These are phyloP conservation scores for Dendroctonus ponderosae DNA, from an alignment of 1,140 invertebrate genomes.

Conservation along the genomic window DNA sequence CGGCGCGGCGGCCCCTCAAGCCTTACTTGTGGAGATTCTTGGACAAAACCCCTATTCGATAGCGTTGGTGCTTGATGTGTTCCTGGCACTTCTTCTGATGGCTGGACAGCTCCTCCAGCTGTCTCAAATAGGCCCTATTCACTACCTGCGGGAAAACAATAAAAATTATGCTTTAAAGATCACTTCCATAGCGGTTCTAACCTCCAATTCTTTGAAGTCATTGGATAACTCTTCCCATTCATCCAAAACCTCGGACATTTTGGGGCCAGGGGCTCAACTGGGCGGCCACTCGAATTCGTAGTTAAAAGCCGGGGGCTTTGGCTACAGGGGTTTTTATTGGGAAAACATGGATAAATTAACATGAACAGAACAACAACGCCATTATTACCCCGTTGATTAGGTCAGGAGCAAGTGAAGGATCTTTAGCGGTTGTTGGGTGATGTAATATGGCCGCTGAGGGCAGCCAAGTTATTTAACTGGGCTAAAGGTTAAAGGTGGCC, in stretches of 20 bases:
- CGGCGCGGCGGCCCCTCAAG: background rate
- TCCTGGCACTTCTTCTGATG: slow-evolving; percentile 86
- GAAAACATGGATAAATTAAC: no score
- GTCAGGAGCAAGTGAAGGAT: no score
- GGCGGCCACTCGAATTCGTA: background rate
- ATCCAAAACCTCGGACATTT: slow-evolving; percentile 51
- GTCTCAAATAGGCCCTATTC: slow-evolving; percentile 80
- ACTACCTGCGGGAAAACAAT: slow-evolving; percentile 58
- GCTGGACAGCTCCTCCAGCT: slow-evolving; percentile 79
- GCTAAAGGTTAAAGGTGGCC: no score
- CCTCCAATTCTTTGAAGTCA: slow-evolving; percentile 75
- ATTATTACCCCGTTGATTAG: no score
- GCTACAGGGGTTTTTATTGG: no score
- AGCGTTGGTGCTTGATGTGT: slow-evolving; percentile 85
- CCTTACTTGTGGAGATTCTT: slow-evolving; percentile 77
- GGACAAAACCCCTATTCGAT: slow-evolving; percentile 79
- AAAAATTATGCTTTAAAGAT: background rate
- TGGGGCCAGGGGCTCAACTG: background rate
- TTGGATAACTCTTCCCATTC: slow-evolving; percentile 77
- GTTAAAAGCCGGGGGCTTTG: no score
- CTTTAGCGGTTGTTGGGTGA: no score
- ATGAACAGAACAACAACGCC: no score
- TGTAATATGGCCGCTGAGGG: no score
- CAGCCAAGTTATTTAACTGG: no score
- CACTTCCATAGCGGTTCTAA: slow-evolving; percentile 46